Percentiles rank a stretch among this genome's conserved stretches.
Conservation (phyloP, 1,140 invertebrate species). For the Drosophila sechellia region DNA sequence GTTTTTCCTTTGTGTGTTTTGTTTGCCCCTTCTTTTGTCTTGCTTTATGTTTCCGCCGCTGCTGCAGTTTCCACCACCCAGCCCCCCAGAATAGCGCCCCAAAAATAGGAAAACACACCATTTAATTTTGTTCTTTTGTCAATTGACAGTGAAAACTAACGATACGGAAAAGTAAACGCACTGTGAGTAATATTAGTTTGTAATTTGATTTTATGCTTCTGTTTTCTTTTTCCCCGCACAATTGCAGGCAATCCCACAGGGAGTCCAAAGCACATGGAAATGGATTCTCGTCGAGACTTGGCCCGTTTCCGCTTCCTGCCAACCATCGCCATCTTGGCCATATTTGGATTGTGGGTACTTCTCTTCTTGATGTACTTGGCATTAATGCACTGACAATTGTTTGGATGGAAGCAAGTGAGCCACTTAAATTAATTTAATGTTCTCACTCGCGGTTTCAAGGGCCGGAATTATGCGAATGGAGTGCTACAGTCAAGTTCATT, state of each 20-base stretch:
- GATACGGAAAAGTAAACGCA: slow-evolving; percentile 82
- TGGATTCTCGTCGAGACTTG: slow-evolving; percentile 27
- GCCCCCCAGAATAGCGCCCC: background rate
- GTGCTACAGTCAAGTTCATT: slow-evolving; percentile 16
- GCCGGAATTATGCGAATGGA: slow-evolving; percentile 32
- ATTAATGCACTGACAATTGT: slow-evolving; percentile 75
- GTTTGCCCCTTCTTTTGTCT: slow-evolving; percentile 56
- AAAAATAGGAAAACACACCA: slow-evolving; percentile 21
- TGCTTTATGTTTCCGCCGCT: slow-evolving; percentile 60
- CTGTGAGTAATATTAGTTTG: slow-evolving; percentile 83
- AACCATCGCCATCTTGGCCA: slow-evolving; percentile 4
- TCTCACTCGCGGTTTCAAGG: slow-evolving; percentile 45
- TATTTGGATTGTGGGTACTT: background rate
- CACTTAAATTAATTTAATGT: slow-evolving; percentile 72
- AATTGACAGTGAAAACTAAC: slow-evolving; percentile 83
- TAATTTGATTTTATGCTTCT: slow-evolving; percentile 79
- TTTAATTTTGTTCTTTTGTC: slow-evolving; percentile 57
- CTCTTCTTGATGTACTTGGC: slow-evolving; percentile 29
- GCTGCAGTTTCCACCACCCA: slow-evolving; percentile 54
- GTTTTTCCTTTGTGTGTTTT: slow-evolving; percentile 34
- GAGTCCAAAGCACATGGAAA: slow-evolving; percentile 3
- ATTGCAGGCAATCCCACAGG: slow-evolving; percentile 51
- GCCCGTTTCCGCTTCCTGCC: slow-evolving; percentile 46
- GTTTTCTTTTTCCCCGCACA: slow-evolving; percentile 39
- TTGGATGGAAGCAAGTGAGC: slow-evolving; percentile 58